Base-by-base conservation (phyloP, 2,888 invertebrate genomes). In the Drosophila kuntzei region DNA sequence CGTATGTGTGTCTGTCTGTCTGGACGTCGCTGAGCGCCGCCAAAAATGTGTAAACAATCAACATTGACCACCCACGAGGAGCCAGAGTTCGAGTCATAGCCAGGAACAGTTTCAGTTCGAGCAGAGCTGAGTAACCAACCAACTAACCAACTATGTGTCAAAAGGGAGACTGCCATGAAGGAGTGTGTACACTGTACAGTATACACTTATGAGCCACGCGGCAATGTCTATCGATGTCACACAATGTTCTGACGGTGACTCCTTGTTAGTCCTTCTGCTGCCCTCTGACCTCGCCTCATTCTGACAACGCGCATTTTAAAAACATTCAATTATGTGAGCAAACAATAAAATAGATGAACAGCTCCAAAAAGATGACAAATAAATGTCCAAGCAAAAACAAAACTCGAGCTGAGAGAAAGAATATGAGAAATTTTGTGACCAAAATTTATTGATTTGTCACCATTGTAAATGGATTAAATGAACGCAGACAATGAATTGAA, bases 41-140 rank as follows among this genome's bases (percentile, higher is more conserved):
- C 82, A 83, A 83, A 83, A 87, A 85, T 85, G 82, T 87, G 82
- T 85, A 83, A 85, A 85, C 85, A 83, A 81, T 83, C 85, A 87
- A 81, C 82, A 81, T 76, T 70, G 82, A 63, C 79, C 82, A 63
- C 74, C 87, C 71, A 83, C 65, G 36, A 51, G 70, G 57, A 32
- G 22, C 34, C 16, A 46, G 18, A 46, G 29, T 20, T 20, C 32
- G 7, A 55, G 68, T 22, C 22, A 25, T 25, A 49, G 51, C 55
- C 46, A 54, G 34, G 29, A 62, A 58, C 55, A 27, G 20, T 18
- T 20, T 18, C 47, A 20, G 54, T 22, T 32, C 22, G 43, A 34
- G 37, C 22, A 43, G 39, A 53, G 60, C 62, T 51, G 63, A 54
- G 65, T 63, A 57, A 74, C 66, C 57, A 80, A 63, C 54, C 70